phyloP scores from a whole-genome alignment of 2,113 vertebrate species.

The Oostethus manadensis region DNA sequence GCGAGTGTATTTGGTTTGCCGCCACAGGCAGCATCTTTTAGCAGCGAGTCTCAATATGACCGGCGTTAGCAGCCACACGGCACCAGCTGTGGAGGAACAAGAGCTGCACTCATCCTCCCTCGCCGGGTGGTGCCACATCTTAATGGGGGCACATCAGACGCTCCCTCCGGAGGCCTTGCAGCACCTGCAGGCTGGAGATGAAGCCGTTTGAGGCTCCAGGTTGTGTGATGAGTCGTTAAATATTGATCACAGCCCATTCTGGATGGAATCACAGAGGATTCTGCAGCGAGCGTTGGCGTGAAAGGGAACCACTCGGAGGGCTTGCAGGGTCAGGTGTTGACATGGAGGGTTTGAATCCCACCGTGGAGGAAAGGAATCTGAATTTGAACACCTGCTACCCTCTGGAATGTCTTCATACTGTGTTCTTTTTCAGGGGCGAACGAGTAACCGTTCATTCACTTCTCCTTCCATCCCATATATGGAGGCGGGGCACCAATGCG shows the following conservation, averaged over 20 bases:
- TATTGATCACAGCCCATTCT: not conserved
- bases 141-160: not conserved
- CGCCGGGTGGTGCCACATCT: not conserved
- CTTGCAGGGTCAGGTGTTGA: too few relatives aligned
- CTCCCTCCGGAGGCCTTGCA: not conserved
- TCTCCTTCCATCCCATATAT: not conserved
- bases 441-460: too few relatives aligned
- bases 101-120: not conserved
- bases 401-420: too few relatives aligned
- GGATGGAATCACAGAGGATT: too few relatives aligned
- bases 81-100: slow-evolving; percentile 1
- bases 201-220: not conserved
- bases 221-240: not conserved
- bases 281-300: too few relatives aligned
- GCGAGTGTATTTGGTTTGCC: not conserved
- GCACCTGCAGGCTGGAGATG: not conserved
- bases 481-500: not conserved
- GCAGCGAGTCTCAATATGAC: not conserved
- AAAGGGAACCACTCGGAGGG: too few relatives aligned
- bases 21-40: not conserved
- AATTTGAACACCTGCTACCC: too few relatives aligned
- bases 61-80: too few relatives aligned
- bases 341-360: too few relatives aligned
- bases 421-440: too few relatives aligned
- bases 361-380: too few relatives aligned